Conservation (phyloP, 2,888 invertebrate genomes). For the Exephanes ischioxanthus region DNA sequence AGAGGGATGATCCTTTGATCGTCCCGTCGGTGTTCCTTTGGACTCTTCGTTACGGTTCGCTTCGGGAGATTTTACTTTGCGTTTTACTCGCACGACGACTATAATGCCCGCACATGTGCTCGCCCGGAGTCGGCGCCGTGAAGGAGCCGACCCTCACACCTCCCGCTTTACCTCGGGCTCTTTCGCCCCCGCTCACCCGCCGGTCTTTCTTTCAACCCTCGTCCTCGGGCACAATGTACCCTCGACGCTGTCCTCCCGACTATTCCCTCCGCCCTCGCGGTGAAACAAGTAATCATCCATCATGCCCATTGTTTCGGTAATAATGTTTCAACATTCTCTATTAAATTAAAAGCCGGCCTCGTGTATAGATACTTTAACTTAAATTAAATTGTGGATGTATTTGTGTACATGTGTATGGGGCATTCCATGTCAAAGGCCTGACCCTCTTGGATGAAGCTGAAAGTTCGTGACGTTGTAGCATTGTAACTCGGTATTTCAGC, state of each 20-base stretch:
- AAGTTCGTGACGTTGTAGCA: too few relatives aligned
- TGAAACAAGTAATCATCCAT: conserved; percentile 61
- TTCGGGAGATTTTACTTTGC: conserved; percentile 41
- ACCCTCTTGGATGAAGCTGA: too few relatives aligned
- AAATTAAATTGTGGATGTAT: too few relatives aligned
- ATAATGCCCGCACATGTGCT: conserved; percentile 19
- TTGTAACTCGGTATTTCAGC: too few relatives aligned
- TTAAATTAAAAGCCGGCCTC: not conserved
- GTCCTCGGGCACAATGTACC: conserved; percentile 50
- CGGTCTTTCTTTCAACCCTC: conserved; percentile 55
- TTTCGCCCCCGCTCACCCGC: conserved; percentile 56
- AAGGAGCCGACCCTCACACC: conserved; percentile 62
- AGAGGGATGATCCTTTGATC: conserved; percentile 79
- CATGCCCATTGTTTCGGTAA: conserved; percentile 49
- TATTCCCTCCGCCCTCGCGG: conserved; percentile 33
- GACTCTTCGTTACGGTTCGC: conserved; percentile 67
- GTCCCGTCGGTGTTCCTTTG: conserved; percentile 70
- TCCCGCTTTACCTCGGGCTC: conserved; percentile 53
- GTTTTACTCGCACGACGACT: conserved; percentile 33
- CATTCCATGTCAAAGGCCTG: too few relatives aligned
- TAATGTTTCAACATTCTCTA: not conserved
- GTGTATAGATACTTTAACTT: too few relatives aligned
- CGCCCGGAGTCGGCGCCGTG: conserved; percentile 24
- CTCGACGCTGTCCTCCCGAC: conserved; percentile 41
- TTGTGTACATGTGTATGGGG: too few relatives aligned